These are phyloP conservation scores for Halesus radiatus DNA, from an alignment of 1,140 invertebrate genomes.

Conservation along the genomic window DNA sequence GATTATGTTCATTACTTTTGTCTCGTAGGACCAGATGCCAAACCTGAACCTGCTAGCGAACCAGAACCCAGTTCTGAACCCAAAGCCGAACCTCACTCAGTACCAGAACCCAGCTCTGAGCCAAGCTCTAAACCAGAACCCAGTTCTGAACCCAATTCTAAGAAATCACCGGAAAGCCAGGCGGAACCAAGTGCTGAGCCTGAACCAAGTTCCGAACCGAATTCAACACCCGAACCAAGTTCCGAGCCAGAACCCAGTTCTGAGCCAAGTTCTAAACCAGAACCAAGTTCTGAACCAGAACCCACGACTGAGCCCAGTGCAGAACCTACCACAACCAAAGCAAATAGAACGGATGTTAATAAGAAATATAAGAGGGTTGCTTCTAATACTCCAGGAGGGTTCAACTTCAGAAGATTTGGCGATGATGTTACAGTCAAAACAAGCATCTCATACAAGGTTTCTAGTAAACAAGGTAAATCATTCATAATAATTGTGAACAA, in stretches of 20 bases:
- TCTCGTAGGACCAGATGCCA: slow-evolving; percentile 62
- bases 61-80: slow-evolving; percentile 62
- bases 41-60: slow-evolving; percentile 62
- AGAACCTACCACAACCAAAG: slow-evolving; percentile 59
- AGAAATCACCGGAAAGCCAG: slow-evolving; percentile 52
- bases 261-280: slow-evolving; percentile 64
- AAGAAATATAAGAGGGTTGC: slow-evolving; percentile 70
- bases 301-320: slow-evolving; percentile 57
- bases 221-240: slow-evolving; percentile 64
- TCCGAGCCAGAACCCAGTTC: slow-evolving; percentile 61
- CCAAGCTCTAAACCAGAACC: slow-evolving; percentile 59
- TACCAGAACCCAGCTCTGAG: slow-evolving; percentile 66
- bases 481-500: background rate
- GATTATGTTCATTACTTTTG: background rate
- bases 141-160: slow-evolving; percentile 54
- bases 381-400: slow-evolving; percentile 65
- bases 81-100: slow-evolving; percentile 60
- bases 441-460: slow-evolving; percentile 81
- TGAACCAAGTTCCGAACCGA: slow-evolving; percentile 63
- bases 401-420: slow-evolving; percentile 65
- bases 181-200: slow-evolving; percentile 64
- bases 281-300: slow-evolving; percentile 67
- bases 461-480: slow-evolving; percentile 61
- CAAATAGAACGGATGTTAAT: slow-evolving; percentile 57
- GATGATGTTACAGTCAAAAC: slow-evolving; percentile 78